phyloP scores from a whole-genome alignment of 2,888 invertebrate species.

The Nephrotoma guestfalica region DNA sequence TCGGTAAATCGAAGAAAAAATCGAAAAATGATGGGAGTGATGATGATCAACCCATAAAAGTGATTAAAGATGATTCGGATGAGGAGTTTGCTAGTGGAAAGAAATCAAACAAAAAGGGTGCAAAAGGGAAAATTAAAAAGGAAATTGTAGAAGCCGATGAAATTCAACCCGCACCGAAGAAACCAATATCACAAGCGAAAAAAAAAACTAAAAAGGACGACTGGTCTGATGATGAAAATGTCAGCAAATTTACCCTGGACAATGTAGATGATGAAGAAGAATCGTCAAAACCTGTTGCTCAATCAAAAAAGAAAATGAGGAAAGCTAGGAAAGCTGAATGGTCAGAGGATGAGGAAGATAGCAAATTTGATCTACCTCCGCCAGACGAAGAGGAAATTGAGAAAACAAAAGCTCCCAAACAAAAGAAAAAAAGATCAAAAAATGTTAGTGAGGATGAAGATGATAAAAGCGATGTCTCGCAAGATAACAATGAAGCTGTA shows the following conservation, averaged over 20 bases:
- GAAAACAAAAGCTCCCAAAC: background rate
- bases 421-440: slow-evolving; percentile 2
- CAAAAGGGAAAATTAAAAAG: slow-evolving; percentile 14
- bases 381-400: background rate
- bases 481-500: slow-evolving; percentile 1
- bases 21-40: slow-evolving; percentile 30
- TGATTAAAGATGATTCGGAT: slow-evolving; percentile 26
- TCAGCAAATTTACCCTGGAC: slow-evolving; percentile 10
- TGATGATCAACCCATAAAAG: slow-evolving; percentile 27
- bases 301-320: slow-evolving; percentile 12
- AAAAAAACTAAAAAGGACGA: slow-evolving; percentile 38
- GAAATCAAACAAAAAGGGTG: slow-evolving; percentile 11
- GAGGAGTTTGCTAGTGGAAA: slow-evolving; percentile 25
- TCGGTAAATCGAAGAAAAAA: slow-evolving; percentile 27
- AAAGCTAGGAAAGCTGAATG: background rate
- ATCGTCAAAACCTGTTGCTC: slow-evolving; percentile 9
- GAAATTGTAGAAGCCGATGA: slow-evolving; percentile 16
- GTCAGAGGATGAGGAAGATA: slow-evolving; percentile 18
- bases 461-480: background rate
- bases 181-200: slow-evolving; percentile 12
- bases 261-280: slow-evolving; percentile 16
- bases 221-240: slow-evolving; percentile 35
- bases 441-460: background rate
- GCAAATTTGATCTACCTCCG: slow-evolving; percentile 13
- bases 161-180: slow-evolving; percentile 19